Base-by-base conservation (phyloP, 1,140 invertebrate species). In the Lepidostoma basale region DNA sequence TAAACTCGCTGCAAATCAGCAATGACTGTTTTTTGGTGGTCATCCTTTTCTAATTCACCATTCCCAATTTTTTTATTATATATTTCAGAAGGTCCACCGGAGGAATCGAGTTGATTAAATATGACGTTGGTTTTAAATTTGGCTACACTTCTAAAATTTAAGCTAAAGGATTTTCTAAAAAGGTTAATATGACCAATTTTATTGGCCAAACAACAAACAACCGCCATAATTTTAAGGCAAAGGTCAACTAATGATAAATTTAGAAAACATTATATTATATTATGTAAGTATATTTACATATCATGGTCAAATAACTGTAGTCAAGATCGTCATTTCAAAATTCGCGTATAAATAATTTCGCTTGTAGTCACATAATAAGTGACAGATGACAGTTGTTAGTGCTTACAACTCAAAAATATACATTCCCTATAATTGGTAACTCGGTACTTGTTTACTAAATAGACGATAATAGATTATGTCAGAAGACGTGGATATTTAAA, bases 1-100 rank as follows among this genome's bases (percentile, higher is more conserved):
- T 90, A 90, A 6, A 96, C 84, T 28, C 81, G 77, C 74, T 96
- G 88, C 14, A 97, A 81, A 42, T 83, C 81, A 75, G 88, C 75
- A 26, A 88, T 84, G 42, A 95, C 85, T 77, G 84, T 81, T 39
- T 85, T 77, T 78, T 97, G 94, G 76, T 90, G 86, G 3, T 85
- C 74, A 81, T 96, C 94, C 44, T 83, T 36, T n/a, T 59, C 22
- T 47, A 73, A 9, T 49, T 47, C 54, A n/a, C 64, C 68, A 33
- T 28, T 12, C 23, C 45, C 14, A 25, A 73, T 44, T 63, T 58
- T 73, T 60, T 67, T 26, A 10, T 44, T 26, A 52, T 73, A 73
- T 6, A 70, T 4, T 16, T 47, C 54, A 25, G 47, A 8, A 4
- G 67, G 67, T 10, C 56, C 42, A 16, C 36, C 33, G 2, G 28